Percentiles rank a stretch among this genome's conserved stretches.
phyloP scores from a whole-genome alignment of 92 coral and sea anemone species.

The Isaurus tuberculatus region DNA sequence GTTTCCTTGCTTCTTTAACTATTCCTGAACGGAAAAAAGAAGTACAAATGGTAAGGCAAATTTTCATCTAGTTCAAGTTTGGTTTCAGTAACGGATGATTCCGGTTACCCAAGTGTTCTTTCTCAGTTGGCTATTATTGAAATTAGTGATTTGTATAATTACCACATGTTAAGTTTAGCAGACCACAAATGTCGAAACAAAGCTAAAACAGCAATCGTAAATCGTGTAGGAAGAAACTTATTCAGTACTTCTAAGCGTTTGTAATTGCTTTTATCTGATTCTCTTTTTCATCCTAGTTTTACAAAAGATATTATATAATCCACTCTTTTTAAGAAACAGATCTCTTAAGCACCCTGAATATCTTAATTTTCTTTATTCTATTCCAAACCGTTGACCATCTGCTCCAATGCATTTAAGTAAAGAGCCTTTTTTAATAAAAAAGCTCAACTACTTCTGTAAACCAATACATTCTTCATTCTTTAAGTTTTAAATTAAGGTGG shows the following conservation, averaged over 20 bases:
- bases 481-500: background rate
- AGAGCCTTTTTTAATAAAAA: background rate
- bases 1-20: background rate
- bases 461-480: background rate
- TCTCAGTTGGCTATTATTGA: slow-evolving; percentile 57
- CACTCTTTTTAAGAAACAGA: slow-evolving; percentile 20
- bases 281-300: slow-evolving; percentile 4
- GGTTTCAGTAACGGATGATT: slow-evolving; percentile 17
- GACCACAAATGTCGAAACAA: slow-evolving; percentile 24
- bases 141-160: slow-evolving; percentile 72
- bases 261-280: slow-evolving; percentile 28
- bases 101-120: slow-evolving; percentile 37
- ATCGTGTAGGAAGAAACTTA: slow-evolving; percentile 16
- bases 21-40: background rate
- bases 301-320: slow-evolving; percentile 28
- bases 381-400: slow-evolving; percentile 21
- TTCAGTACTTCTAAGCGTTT: slow-evolving; percentile 1
- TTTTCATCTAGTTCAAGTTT: background rate
- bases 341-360: background rate
- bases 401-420: slow-evolving; percentile 3
- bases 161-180: slow-evolving; percentile 65
- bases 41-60: background rate
- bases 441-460: background rate
- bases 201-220: background rate
- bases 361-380: slow-evolving; percentile 12